Base-by-base conservation (phyloP, 1,140 invertebrate species). In the Venturia canescens region DNA sequence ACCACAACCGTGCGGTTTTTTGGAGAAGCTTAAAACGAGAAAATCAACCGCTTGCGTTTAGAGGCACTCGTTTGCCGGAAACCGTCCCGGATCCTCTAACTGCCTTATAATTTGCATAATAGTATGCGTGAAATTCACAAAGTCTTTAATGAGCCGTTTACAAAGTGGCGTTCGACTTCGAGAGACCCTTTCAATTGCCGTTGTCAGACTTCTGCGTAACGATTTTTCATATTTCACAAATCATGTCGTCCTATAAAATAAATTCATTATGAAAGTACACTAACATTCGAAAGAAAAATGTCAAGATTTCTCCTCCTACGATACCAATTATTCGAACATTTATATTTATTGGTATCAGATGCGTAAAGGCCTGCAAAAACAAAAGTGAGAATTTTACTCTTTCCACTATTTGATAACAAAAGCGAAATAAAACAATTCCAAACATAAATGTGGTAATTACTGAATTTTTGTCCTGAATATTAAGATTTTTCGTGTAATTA, bases 1-100 rank as follows among this genome's bases (percentile, higher is more conserved):
- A 69, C 66, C 66, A 9, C 66, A 69, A 69, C 31, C 29, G 66
- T 31, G 66, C 29, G 66, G 66, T 31, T 31, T 69, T 31, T 66
- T 57, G 5, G 5, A 57, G 53, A 57, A 57, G 4, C 53, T 44
- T 11, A 44, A 44, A 23, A 57, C 3, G 27, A 66, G 1, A 27
- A 66, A 29, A 66, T 66, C 26, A 23, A 44, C 38, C 60, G 27
- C 60, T 29, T 15, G 21, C 21, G 60, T 66, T 66, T 66, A 66
- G 60, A 66, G 60, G 15, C 60, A 23, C 21, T 66, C 60, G n/a
- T 29, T 66, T 66, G 21, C 13, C 60, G 60, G 60, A 66, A 66
- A 66, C 23, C 11, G 9, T 27, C 60, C 53, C 53, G 16, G 53
- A 66, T 66, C 23, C 23, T 27, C 3, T 26, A 66, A 66, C 23